phyloP scores from a whole-genome alignment of 2,888 invertebrate species.

The Drosophila cognata region DNA sequence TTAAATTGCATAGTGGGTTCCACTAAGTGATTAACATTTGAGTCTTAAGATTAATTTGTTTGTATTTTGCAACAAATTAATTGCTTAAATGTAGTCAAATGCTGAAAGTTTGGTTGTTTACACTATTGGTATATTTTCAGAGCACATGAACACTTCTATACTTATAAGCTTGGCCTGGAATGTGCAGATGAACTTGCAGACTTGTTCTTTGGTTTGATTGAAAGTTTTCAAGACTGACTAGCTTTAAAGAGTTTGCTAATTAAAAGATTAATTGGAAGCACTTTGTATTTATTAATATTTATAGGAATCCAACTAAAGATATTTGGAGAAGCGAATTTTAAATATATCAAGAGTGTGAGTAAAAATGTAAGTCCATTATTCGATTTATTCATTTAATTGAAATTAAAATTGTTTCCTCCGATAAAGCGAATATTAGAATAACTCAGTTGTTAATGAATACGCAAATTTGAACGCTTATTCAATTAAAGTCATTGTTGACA shows the following conservation, averaged over 20 bases:
- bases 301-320: neutral
- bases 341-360: neutral
- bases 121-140: neutral
- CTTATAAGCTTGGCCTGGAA: neutral
- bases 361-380: neutral
- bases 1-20: conserved; percentile 25
- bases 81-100: conserved; percentile 17
- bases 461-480: conserved; percentile 11
- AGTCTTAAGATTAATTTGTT: conserved; percentile 10
- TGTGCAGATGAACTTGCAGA: conserved; percentile 1
- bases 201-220: neutral
- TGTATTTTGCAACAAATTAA: conserved; percentile 31
- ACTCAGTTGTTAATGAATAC: neutral
- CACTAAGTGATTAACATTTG: conserved; percentile 23
- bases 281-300: neutral
- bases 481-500: conserved; percentile 11
- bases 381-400: neutral
- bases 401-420: neutral
- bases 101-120: neutral
- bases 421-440: neutral
- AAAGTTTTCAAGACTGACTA: neutral
- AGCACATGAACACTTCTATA: neutral
- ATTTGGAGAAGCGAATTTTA: neutral
- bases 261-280: neutral
- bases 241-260: neutral